Base-by-base conservation (phyloP, 1,140 invertebrate genomes). In the Maniola jurtina region DNA sequence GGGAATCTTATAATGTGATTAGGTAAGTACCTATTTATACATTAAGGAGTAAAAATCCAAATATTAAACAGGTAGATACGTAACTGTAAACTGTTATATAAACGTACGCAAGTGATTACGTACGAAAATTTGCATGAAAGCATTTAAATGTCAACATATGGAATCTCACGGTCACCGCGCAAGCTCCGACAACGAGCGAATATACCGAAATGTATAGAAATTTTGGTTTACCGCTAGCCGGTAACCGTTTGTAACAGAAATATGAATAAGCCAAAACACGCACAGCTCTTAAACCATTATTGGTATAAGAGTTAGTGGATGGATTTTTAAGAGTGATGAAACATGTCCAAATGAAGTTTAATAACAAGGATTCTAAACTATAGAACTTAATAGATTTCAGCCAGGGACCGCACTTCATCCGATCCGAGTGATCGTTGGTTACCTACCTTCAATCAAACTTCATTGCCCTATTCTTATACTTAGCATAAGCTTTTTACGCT, bases 181-280 rank as follows among this genome's bases (percentile, higher is more conserved):
- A 64, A 54, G 47, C 16, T 50, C 60, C 52, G 66, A 64, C 61
- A 63, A 68, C 61, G 56, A 64, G 34, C 52, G 68, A 61, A 68
- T 66, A 66, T 71, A 70, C 68, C 68, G 60, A 73, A 73, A 71
- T 69, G 63, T 72, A 72, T 67, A 66, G 59, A 71, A 68, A 61
- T 72, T 66, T 63, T 25, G 61, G 57, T 65, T 58, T 73, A 73
- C 72, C 68, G 72, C 65, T 73, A 73, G 34, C 14, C 60, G 60
- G 67, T 72, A 71, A 68, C 70, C 66, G 70, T 71, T 71, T 66
- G 14, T 71, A 68, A 66, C 64, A 59, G 64, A 66, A 64, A 71
- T 71, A 69, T 68, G 71, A 70, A 70, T 65, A 71, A 66, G 60
- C 25, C 36, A 61, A 74, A 74, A 61, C 64, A 74, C 70, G 72